A percentile compares a stretch with the other conserved stretches of the same genome.
Evolutionary conservation across 1,140 invertebrate species (phyloP).

Genomic region (Parapsyche elsis): DNA sequence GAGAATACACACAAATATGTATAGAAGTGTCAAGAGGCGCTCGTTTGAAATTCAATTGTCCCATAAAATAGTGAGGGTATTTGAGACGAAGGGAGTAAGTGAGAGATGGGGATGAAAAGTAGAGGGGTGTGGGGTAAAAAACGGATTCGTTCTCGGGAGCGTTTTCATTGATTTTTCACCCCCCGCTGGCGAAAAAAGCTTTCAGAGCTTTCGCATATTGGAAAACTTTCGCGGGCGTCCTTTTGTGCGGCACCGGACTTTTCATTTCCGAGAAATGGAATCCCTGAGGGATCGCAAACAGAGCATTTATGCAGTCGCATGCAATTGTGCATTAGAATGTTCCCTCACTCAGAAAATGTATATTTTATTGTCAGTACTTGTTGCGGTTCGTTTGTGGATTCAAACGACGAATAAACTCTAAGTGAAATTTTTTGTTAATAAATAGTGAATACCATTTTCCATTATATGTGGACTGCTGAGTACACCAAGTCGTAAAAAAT

Average conservation of each 20-base stretch:
- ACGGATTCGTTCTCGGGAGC: constrained; percentile 11
- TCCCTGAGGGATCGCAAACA: no score
- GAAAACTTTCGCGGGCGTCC: constrained; percentile 5
- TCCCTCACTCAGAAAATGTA: no score
- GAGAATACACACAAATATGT: background rate
- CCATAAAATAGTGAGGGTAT: constrained; percentile 19
- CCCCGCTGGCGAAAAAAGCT: background rate
- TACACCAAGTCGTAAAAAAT: no score
- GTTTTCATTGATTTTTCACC: constrained; percentile 13
- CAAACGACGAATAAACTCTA: no score
- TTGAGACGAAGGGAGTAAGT: no score
- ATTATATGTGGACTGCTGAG: no score
- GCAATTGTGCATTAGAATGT: no score
- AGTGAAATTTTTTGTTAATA: no score
- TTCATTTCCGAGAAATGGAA: background rate
- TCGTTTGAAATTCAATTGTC: constrained; percentile 30
- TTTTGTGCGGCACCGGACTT: background rate
- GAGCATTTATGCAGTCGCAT: no score
- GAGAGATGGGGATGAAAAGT: background rate
- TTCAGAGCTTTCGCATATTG: constrained; percentile 14
- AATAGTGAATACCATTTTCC: no score
- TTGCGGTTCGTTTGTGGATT: no score
- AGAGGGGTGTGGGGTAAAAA: background rate
- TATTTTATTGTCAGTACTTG: no score
- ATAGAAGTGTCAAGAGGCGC: background rate